These are phyloP conservation scores for Calephelis nemesis DNA, from an alignment of 1,140 invertebrate genomes.

Conservation along the genomic window DNA sequence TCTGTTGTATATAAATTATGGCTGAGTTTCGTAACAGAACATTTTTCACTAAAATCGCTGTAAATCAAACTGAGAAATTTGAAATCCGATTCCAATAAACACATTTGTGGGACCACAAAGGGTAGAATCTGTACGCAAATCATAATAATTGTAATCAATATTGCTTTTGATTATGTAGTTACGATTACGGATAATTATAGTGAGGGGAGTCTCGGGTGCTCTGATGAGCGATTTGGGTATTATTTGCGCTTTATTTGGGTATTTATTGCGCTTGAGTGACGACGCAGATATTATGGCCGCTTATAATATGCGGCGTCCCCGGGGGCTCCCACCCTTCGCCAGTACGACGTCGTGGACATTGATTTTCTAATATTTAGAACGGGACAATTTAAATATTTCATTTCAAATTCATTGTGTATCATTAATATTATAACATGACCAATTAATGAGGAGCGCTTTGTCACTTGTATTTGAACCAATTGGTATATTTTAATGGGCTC, in stretches of 20 bases:
- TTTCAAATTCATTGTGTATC: neutral
- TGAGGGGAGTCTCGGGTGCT: constrained; percentile 51
- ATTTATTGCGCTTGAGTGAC: constrained; percentile 80
- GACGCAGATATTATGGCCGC: constrained; percentile 74
- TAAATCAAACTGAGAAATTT: constrained; percentile 34
- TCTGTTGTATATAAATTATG: constrained; percentile 63
- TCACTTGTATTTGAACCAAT: too few species aligned
- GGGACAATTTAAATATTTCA: constrained; percentile 43
- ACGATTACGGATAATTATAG: constrained; percentile 77
- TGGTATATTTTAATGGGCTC: too few species aligned
- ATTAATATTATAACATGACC: neutral
- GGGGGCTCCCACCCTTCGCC: constrained; percentile 53
- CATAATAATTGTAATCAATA: constrained; percentile 56
- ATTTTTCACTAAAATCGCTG: constrained; percentile 24
- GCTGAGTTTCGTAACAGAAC: constrained; percentile 27
- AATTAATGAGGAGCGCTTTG: too few species aligned
- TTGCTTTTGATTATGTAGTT: constrained; percentile 63
- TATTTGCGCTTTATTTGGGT: constrained; percentile 80
- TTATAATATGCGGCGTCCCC: constrained; percentile 62
- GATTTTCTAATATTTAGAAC: constrained; percentile 51
- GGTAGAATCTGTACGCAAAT: constrained; percentile 44
- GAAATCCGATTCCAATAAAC: constrained; percentile 32
- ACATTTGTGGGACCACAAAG: constrained; percentile 28
- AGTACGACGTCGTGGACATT: constrained; percentile 48
- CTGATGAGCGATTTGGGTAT: constrained; percentile 80